phyloP scores from a whole-genome alignment of 2,797 vertebrate species.

The Orestias chungarensis region DNA sequence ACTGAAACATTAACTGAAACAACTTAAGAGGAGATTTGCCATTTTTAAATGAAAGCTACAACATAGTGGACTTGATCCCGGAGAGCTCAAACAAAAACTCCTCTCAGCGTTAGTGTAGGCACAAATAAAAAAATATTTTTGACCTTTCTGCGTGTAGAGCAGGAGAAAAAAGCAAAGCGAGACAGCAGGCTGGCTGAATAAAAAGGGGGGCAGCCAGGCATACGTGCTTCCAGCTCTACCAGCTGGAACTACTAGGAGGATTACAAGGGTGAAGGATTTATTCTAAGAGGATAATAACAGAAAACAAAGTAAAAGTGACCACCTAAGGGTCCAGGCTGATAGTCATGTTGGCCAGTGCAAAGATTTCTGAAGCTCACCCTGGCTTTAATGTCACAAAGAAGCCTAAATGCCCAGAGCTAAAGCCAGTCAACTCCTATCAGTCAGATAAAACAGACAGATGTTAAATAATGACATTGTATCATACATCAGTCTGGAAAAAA shows the following conservation, averaged over 20 bases:
- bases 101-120: constrained; percentile 11
- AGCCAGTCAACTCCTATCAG: constrained; percentile 19
- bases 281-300: constrained; percentile 65
- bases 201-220: constrained; percentile 20
- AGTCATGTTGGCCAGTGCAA: constrained; percentile 16
- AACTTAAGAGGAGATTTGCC: constrained; percentile 10
- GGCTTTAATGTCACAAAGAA: constrained; percentile 13
- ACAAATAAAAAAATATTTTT: constrained; percentile 21
- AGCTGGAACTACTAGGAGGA: constrained; percentile 64
- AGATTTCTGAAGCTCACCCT: constrained; percentile 31
- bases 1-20: constrained; percentile 3
- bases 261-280: constrained; percentile 64
- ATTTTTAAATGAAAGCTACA: not conserved
- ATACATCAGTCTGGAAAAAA: not conserved
- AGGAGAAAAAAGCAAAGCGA: not conserved
- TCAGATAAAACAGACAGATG: constrained; percentile 22
- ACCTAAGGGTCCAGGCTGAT: constrained; percentile 15
- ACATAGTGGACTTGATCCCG: not conserved
- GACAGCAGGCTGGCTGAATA: constrained; percentile 32
- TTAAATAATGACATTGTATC: constrained; percentile 39
- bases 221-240: constrained; percentile 40
- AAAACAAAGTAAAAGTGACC: constrained; percentile 38
- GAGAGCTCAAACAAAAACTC: constrained; percentile 12
- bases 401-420: constrained; percentile 25
- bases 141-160: not conserved